Percentiles rank a stretch among this genome's conserved stretches.
These are phyloP conservation scores for Poeciliopsis prolifica DNA, from an alignment of 2,113 vertebrate genomes.

Conservation along the genomic window DNA sequence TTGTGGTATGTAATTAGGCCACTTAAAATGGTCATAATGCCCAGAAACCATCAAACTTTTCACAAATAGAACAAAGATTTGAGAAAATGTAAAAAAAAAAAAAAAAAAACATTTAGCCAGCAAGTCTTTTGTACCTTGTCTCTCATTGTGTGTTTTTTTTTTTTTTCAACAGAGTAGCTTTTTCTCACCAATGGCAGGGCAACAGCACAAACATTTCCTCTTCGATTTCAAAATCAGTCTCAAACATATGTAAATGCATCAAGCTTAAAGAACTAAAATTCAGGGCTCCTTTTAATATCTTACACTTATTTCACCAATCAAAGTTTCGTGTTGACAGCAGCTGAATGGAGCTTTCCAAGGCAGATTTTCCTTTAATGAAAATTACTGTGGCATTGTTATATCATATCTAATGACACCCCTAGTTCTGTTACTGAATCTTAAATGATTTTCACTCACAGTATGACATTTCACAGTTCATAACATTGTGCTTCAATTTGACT, in stretches of 20 bases:
- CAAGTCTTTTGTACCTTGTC: too few species aligned
- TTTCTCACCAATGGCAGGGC: not conserved
- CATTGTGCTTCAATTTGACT: not conserved
- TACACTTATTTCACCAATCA: not conserved
- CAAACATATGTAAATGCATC: not conserved
- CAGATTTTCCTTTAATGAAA: not conserved
- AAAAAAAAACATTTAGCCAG: too few species aligned
- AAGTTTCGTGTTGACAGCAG: not conserved
- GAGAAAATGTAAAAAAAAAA: too few species aligned
- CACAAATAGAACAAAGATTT: too few species aligned
- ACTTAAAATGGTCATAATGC: too few species aligned
- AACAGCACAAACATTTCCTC: not conserved
- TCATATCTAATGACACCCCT: not conserved
- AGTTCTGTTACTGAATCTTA: not conserved
- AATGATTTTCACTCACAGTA: not conserved
- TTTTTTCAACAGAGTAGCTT: too few species aligned
- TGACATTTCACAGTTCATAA: not conserved
- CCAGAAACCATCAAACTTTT: too few species aligned
- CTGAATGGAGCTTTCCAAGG: not conserved
- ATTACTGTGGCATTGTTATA: not conserved
- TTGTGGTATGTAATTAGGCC: too few species aligned
- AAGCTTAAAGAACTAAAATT: not conserved
- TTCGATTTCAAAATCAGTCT: not conserved
- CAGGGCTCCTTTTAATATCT: not conserved
- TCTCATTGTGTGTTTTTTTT: too few species aligned